Evolutionary conservation across 2,888 invertebrate genomes (phyloP).

Genomic region (Theodoxus fluviatilis): DNA sequence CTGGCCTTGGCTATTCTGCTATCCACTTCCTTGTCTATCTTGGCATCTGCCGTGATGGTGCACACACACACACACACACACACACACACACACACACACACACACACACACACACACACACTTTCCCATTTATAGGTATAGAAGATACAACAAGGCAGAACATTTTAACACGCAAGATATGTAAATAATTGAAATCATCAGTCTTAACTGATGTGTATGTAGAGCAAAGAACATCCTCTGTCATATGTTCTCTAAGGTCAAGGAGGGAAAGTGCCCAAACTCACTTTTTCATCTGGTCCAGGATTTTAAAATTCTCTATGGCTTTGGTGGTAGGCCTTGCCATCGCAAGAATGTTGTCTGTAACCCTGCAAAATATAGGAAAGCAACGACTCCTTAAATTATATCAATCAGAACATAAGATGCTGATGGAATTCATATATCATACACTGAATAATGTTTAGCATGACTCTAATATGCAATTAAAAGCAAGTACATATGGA

Average conservation of each 20-base stretch:
- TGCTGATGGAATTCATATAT: too few relatives aligned
- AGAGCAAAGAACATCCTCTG: neutral
- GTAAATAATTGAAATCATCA: too few relatives aligned
- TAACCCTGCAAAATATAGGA: constrained; percentile 74
- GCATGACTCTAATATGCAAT: too few relatives aligned
- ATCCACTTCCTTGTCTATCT: too few relatives aligned
- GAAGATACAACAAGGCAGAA: too few relatives aligned
- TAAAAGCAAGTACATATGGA: too few relatives aligned
- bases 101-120: neutral
- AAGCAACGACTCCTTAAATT: neutral
- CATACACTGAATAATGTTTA: too few relatives aligned
- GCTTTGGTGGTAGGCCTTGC: constrained; percentile 80
- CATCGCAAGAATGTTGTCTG: constrained; percentile 87
- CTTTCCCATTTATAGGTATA: neutral
- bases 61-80: constrained; percentile 2
- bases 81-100: neutral
- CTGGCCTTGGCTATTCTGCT: too few relatives aligned
- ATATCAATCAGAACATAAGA: too few relatives aligned
- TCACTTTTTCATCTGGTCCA: constrained; percentile 78
- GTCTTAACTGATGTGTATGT: too few relatives aligned
- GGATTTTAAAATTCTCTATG: constrained; percentile 78
- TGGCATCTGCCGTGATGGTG: too few relatives aligned
- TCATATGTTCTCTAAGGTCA: neutral
- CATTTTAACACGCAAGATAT: too few relatives aligned
- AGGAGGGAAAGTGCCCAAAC: constrained; percentile 33